phyloP scores from a whole-genome alignment of 2,888 invertebrate genomes.

The Andricus curvator region DNA sequence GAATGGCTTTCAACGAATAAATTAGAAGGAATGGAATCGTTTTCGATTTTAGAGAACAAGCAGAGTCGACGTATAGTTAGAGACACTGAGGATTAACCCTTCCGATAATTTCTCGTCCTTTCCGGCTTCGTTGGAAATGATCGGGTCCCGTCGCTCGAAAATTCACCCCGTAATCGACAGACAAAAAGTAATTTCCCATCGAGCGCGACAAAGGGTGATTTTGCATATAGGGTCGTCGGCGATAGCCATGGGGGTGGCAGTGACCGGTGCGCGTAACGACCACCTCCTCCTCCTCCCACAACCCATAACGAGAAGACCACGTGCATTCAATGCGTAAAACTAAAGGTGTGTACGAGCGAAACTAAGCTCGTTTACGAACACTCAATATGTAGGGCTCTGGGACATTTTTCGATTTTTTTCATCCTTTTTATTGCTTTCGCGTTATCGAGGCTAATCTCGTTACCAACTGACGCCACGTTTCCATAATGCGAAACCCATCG shows the following conservation, averaged over 20 bases:
- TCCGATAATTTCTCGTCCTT: constrained; percentile 55
- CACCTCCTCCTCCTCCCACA: constrained; percentile 51
- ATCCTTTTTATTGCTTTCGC: constrained; percentile 48
- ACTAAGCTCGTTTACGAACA: constrained; percentile 36
- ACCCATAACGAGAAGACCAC: constrained; percentile 64
- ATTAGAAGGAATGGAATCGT: constrained; percentile 25
- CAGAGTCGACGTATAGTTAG: constrained; percentile 15
- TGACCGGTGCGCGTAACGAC: constrained; percentile 78
- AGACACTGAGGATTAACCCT: constrained; percentile 48
- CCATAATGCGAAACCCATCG: constrained; percentile 28
- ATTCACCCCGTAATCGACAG: constrained; percentile 76
- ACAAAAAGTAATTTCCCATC: constrained; percentile 78
- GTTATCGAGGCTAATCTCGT: constrained; percentile 32
- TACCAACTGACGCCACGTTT: constrained; percentile 25
- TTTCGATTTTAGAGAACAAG: background rate
- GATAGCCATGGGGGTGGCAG: constrained; percentile 68
- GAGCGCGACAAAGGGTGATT: constrained; percentile 76
- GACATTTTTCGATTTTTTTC: constrained; percentile 65
- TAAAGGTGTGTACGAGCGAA: constrained; percentile 47
- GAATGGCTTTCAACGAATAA: background rate
- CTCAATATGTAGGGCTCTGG: constrained; percentile 70
- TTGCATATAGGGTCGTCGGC: constrained; percentile 70
- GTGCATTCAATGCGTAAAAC: constrained; percentile 67
- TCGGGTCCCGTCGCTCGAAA: constrained; percentile 72
- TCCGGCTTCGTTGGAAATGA: constrained; percentile 68